Conservation (phyloP, 2,888 invertebrate genomes). For the Chymomyza fuscimana region DNA sequence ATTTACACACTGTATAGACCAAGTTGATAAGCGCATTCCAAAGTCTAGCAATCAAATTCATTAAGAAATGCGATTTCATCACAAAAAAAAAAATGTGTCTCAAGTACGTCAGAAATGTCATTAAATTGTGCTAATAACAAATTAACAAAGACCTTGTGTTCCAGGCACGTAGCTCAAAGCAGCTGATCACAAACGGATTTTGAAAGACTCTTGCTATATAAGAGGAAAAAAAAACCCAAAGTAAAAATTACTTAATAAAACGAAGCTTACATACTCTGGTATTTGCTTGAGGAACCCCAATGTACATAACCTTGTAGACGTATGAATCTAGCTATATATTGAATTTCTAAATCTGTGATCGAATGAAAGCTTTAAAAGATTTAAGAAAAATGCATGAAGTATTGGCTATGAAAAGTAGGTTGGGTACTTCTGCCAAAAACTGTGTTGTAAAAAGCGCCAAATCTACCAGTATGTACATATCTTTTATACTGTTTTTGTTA, state of each 20-base stretch:
- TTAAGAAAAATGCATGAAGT: no score
- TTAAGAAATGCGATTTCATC: not conserved
- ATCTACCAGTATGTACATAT: no score
- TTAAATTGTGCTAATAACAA: conserved; percentile 31
- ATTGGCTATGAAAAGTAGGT: no score
- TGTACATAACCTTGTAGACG: no score
- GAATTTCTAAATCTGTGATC: no score
- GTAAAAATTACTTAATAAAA: not conserved
- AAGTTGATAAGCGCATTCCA: not conserved
- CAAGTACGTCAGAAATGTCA: conserved; percentile 53
- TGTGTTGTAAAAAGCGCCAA: no score
- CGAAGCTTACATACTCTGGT: not conserved
- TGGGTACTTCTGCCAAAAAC: no score
- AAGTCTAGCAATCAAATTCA: not conserved
- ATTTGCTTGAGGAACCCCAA: no score
- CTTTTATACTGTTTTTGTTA: no score
- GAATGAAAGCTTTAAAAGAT: no score
- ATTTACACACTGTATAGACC: not conserved
- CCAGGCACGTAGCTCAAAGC: conserved; percentile 13
- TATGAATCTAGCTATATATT: no score
- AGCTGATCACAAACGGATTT: not conserved
- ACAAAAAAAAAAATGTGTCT: conserved; percentile 11
- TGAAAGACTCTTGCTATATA: not conserved
- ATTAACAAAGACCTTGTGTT: conserved; percentile 46
- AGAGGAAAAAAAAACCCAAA: not conserved